Conservation (phyloP, 2,888 invertebrate species). For the Drosophila koepferae region DNA sequence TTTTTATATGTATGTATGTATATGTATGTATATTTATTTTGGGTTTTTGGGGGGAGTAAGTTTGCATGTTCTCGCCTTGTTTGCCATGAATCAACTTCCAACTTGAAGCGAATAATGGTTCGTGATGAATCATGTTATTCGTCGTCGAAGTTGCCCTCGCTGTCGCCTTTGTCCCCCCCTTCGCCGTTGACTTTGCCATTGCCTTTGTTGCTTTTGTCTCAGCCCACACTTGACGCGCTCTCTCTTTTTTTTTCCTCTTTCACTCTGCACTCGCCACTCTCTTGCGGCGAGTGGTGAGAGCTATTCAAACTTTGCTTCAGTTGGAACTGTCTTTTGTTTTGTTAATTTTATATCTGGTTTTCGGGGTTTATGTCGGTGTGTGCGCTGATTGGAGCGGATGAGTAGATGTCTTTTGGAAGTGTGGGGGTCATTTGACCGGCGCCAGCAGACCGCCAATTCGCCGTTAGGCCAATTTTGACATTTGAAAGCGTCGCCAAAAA, state of each 20-base stretch:
- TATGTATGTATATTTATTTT: not conserved
- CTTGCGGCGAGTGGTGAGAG: constrained; percentile 14
- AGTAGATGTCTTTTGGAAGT: not conserved
- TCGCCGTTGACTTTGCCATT: not conserved
- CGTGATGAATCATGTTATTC: constrained; percentile 62
- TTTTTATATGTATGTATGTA: not conserved
- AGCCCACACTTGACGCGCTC: constrained; percentile 48
- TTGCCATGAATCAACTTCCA: constrained; percentile 76
- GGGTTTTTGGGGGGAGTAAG: constrained; percentile 12
- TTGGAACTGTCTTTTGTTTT: constrained; percentile 59
- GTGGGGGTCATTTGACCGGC: constrained; percentile 46
- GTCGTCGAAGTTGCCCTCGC: constrained; percentile 9
- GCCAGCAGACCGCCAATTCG: constrained; percentile 53
- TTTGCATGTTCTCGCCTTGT: constrained; percentile 61
- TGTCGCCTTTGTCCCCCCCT: not conserved
- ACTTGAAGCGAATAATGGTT: constrained; percentile 69
- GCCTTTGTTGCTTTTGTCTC: constrained; percentile 18
- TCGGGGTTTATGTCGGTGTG: constrained; percentile 31
- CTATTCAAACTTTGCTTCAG: constrained; percentile 45
- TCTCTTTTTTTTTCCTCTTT: constrained; percentile 39
- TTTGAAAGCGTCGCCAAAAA: constrained; percentile 48
- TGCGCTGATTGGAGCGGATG: constrained; percentile 32
- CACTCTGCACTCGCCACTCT: constrained; percentile 31
- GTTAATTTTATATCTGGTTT: constrained; percentile 58
- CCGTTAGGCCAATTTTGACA: constrained; percentile 65